Base-by-base conservation (phyloP, 2,113 vertebrate genomes). In the Pluvialis apricaria region DNA sequence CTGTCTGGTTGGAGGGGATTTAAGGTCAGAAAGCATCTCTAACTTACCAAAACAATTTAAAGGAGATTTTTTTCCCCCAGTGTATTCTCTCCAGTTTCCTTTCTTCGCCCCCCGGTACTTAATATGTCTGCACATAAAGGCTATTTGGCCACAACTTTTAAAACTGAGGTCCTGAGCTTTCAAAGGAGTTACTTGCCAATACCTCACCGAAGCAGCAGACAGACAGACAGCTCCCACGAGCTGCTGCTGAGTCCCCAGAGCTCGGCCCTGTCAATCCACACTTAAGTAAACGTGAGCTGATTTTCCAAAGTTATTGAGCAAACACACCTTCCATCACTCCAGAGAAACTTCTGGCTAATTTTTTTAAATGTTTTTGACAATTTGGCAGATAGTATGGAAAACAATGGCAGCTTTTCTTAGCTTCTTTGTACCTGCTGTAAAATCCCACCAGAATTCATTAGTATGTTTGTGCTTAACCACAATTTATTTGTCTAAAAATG, bases 1-100 rank as follows among this genome's bases (percentile, higher is more conserved):
- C 36, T 61, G 57, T 5, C 77, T 82, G 73, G 20, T 32, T 76
- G 81, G 77, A 82, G 57, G 44, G 36, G 44, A 14, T 36, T 38
- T 86, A 68, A 86, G 90, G 86, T 82, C 91, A 95, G 52, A 91
- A 96, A 85, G 49, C 78, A 89, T 72, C 80, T 87, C 69, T 62
- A 91, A 76, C 57, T 64, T 5, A 45, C 44, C 55, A 47, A 73
- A 84, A 89, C 47, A 64, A 69, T 85, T 72, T 49, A 76, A 89
- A 88, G 42, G 38, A 60, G 69, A 28, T n/a, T 51, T 38, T 51
- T 65, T 69, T 18, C 4, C 13, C 47, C 16, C 17, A 24, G 22
- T 49, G 65, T 28, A 26, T 31, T 92, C 55, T 84, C 82, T 60
- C 28, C 55, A 36, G 51, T 64, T 94, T 81, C 58, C 31, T 81